A percentile compares a stretch with the other conserved stretches of the same genome.
Conservation (phyloP, 1,140 invertebrate genomes). For the Trichonephila inaurata region DNA sequence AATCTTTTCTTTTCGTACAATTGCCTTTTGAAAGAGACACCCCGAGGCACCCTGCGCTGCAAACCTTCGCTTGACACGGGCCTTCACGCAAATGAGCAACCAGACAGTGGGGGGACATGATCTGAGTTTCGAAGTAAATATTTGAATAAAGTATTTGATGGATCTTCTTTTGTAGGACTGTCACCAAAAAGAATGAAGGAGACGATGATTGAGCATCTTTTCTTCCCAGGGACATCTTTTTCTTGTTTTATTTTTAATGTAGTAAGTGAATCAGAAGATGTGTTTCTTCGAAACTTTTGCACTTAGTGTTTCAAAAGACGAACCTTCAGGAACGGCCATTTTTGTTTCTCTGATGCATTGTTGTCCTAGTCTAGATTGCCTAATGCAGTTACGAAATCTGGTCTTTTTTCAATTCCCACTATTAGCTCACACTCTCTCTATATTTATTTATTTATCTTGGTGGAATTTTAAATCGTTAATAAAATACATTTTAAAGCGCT, state of each 20-base stretch:
- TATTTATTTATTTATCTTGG: too few relatives aligned
- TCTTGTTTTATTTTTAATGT: neutral
- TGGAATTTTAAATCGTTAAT: too few relatives aligned
- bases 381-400: too few relatives aligned
- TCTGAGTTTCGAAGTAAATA: constrained; percentile 36
- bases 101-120: neutral
- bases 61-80: constrained; percentile 9
- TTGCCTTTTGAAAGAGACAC: neutral
- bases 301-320: neutral
- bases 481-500: too few relatives aligned
- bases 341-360: neutral
- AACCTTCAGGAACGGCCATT: neutral
- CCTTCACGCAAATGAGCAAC: neutral
- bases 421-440: too few relatives aligned
- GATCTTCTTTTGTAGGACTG: constrained; percentile 55
- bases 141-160: constrained; percentile 61
- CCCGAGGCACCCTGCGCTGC: neutral
- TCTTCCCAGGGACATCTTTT: constrained; percentile 5
- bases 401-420: too few relatives aligned
- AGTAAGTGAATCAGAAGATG: neutral
- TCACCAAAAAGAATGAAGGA: constrained; percentile 35
- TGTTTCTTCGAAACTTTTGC: neutral
- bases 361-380: too few relatives aligned
- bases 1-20: constrained; percentile 8
- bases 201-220: constrained; percentile 15